phyloP scores from a whole-genome alignment of 2,113 vertebrate species.

The Corydoras sp. region DNA sequence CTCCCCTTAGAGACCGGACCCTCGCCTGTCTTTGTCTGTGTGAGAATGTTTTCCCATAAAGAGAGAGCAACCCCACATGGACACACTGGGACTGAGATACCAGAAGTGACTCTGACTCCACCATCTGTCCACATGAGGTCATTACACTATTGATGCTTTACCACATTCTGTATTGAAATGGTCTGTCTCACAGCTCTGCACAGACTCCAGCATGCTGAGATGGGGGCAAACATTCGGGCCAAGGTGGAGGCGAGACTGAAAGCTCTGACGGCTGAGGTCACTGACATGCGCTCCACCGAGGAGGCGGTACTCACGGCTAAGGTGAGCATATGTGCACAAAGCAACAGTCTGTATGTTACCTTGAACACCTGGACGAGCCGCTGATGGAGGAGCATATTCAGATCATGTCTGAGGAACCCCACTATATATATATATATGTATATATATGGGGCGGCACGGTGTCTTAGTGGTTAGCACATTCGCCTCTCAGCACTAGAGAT shows the following conservation, averaged over 20 bases:
- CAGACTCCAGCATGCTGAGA: conserved; percentile 6
- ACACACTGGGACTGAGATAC: background rate
- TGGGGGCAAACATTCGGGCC: background rate
- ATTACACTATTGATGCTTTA: background rate
- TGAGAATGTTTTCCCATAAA: background rate
- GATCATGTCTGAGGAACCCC: too few relatives aligned
- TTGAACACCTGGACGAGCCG: background rate
- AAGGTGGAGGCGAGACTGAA: conserved; percentile 13
- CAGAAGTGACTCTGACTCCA: background rate
- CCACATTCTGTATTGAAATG: background rate
- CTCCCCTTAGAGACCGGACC: too few relatives aligned
- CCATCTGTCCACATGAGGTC: background rate
- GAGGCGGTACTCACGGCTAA: conserved; percentile 19
- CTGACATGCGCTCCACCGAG: background rate
- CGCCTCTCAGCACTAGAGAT: too few relatives aligned
- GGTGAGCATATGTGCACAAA: conserved; percentile 1
- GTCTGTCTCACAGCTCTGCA: conserved; percentile 7
- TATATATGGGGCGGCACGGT: too few relatives aligned
- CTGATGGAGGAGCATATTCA: conserved; percentile 14
- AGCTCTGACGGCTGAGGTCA: background rate
- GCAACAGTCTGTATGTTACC: background rate
- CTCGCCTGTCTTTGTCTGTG: background rate
- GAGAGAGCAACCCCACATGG: background rate
- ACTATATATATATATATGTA: too few relatives aligned
- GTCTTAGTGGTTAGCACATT: too few relatives aligned